Base-by-base conservation (phyloP, 2,113 vertebrate genomes). In the Lanius collurio region DNA sequence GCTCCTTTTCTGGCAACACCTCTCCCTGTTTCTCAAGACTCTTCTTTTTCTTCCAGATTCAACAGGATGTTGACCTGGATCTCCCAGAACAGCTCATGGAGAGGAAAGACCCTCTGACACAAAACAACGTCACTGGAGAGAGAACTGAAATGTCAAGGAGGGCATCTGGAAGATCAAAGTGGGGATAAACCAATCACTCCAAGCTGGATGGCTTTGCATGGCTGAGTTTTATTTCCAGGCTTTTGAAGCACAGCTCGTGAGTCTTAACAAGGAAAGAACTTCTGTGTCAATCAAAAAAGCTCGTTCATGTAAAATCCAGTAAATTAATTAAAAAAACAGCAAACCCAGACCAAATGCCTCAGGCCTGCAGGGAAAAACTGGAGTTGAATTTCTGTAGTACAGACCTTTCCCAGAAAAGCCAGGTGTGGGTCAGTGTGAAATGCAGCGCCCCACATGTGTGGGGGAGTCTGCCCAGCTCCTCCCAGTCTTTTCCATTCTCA, bases 31-130 rank as follows among this genome's bases (percentile, higher is more conserved):
- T 93, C 89, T 95, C 87, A 94, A 95, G 82, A 76, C 14, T 37
- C 33, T 65, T 94, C 30, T 77, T 83, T 83, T 78, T 85, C 46
- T 67, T 89, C 90, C 91, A 94, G 53, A 42, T 94, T 83, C 76
- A 90, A 89, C 83, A 96, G 86, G 86, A 85, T 87, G 20, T 78
- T 81, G 80, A 92, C 87, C 60, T 94, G 83, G 53, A 82, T 71
- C 57, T 94, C 6, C 1, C 24, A 44, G 80, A 85, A 69, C 73
- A 91, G 74, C 60, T 90, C 83, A 83, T 20, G 73, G 86, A 84
- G 65, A 79, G 80, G 76, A 79, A 89, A 90, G 80, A 47, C n/a
- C 70, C 80, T 94, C 77, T 96, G 88, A 94, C 94, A 89, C 88
- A 68, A 44, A 94, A 4, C 56, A 15, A 65, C 69, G 69, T 95